Evolutionary conservation across 2,113 vertebrate genomes (phyloP).

Genomic region (Mustelus asterias): DNA sequence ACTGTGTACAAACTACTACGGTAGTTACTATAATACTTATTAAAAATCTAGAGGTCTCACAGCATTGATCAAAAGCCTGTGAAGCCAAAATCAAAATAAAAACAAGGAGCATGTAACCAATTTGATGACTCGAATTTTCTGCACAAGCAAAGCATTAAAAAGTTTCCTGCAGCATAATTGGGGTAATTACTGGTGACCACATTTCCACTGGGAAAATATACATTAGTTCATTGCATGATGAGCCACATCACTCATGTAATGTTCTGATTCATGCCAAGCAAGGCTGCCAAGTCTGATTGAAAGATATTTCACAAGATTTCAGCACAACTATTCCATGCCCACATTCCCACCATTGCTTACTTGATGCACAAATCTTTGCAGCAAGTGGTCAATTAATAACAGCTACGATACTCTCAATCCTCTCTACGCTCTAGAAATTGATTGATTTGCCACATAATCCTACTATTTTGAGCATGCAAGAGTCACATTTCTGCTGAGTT

Average conservation of each 20-base stretch:
- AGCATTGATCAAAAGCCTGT: background rate
- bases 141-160: background rate
- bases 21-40: background rate
- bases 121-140: background rate
- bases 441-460: no score
- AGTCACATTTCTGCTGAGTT: no score
- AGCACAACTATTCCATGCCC: no score
- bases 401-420: no score
- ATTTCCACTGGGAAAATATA: slow-evolving; percentile 3
- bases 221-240: background rate
- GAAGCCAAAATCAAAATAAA: background rate
- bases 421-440: no score
- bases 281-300: no score
- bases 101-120: background rate
- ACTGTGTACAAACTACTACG: background rate
- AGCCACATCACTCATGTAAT: background rate
- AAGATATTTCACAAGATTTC: no score
- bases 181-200: background rate
- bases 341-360: no score
- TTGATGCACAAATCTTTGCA: no score
- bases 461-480: no score
- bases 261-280: background rate
- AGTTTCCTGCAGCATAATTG: background rate
- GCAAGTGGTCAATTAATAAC: no score
- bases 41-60: background rate